Conservation (phyloP, 1,140 invertebrate genomes). For the Temnothorax nylanderi region DNA sequence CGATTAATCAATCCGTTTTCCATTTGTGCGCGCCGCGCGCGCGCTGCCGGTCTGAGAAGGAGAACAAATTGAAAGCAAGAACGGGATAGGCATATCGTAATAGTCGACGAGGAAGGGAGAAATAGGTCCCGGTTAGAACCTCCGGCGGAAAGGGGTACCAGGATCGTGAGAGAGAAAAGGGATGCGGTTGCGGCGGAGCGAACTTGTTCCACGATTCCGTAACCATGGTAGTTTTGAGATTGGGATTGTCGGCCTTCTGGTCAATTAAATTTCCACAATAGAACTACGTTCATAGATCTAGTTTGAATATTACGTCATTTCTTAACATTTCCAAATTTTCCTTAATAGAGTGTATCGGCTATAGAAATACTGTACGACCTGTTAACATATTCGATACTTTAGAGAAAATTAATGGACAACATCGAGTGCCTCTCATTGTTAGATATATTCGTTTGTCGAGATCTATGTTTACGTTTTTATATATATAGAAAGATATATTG, state of each 20-base stretch:
- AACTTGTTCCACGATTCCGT: conserved; percentile 66
- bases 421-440: background rate
- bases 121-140: conserved; percentile 48
- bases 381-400: conserved; percentile 5
- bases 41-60: conserved; percentile 49
- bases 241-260: conserved; percentile 69
- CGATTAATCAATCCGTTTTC: conserved; percentile 87
- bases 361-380: background rate
- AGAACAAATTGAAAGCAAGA: conserved; percentile 52
- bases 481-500: background rate
- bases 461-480: background rate
- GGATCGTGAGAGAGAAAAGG: conserved; percentile 61
- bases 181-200: conserved; percentile 53
- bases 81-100: conserved; percentile 59
- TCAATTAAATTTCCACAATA: conserved; percentile 71
- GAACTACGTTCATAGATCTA: conserved; percentile 13
- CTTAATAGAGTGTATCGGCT: background rate
- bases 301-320: background rate
- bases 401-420: background rate
- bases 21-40: conserved; percentile 81
- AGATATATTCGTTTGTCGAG: background rate
- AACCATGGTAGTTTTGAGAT: conserved; percentile 61
- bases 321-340: conserved; percentile 36
- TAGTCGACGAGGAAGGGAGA: conserved; percentile 47
- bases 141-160: conserved; percentile 40